Conservation (phyloP, 2,888 invertebrate genomes). For the Chirona hameri region DNA sequence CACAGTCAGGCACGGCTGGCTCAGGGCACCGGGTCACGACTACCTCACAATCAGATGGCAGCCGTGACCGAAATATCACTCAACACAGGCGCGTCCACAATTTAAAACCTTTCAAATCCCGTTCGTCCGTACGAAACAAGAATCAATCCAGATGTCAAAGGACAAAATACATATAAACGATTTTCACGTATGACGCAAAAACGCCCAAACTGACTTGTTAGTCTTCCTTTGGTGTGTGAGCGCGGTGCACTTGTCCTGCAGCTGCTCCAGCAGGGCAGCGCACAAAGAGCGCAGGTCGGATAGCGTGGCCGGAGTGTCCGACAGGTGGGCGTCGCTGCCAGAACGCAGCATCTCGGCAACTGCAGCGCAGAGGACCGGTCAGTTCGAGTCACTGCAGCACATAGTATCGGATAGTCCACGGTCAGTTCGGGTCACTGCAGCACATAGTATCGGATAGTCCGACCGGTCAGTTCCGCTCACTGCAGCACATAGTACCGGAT, state of each 20-base stretch:
- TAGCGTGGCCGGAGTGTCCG: conserved; percentile 62
- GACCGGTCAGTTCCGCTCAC: background rate
- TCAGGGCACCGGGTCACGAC: too few relatives aligned
- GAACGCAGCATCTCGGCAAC: conserved; percentile 70
- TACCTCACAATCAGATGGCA: too few relatives aligned
- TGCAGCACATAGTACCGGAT: too few relatives aligned
- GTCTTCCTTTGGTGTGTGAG: conserved; percentile 80
- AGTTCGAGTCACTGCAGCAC: background rate
- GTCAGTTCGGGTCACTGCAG: background rate
- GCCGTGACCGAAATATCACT: too few relatives aligned
- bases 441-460: too few relatives aligned
- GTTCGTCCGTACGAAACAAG: too few relatives aligned
- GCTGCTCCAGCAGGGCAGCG: conserved; percentile 71
- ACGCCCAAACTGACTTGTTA: conserved; percentile 57
- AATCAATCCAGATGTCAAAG: too few relatives aligned
- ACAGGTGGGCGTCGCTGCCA: conserved; percentile 53
- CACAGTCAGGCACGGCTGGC: too few relatives aligned
- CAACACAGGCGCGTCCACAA: too few relatives aligned
- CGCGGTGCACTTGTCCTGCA: conserved; percentile 80
- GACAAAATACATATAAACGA: too few relatives aligned
- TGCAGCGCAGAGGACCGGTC: conserved; percentile 47
- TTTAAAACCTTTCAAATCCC: too few relatives aligned
- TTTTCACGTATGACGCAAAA: too few relatives aligned
- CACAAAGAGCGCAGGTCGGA: conserved; percentile 64
- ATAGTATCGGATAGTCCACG: background rate